Percentiles rank a stretch among this genome's conserved stretches.
These are phyloP conservation scores for Galeruca laticollis DNA, from an alignment of 2,888 invertebrate genomes.

Conservation along the genomic window DNA sequence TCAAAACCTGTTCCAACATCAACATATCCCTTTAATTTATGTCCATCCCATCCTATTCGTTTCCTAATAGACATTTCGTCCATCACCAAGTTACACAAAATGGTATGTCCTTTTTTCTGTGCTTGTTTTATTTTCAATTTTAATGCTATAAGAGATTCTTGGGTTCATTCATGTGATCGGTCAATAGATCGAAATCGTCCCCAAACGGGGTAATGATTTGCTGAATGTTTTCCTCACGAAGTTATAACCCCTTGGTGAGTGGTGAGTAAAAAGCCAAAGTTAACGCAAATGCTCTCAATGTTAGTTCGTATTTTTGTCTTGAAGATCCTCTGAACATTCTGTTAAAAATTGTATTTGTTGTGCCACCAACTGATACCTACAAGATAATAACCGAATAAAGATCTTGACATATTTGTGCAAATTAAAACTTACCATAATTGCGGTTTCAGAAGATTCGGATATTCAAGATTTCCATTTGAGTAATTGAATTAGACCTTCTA, in stretches of 20 bases:
- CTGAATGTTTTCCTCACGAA: constrained; percentile 29
- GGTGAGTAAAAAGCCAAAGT: constrained; percentile 37
- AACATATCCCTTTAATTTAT: constrained; percentile 22
- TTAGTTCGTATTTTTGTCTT: constrained; percentile 26
- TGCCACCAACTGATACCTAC: no score
- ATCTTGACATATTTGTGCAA: no score
- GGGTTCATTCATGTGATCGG: constrained; percentile 22
- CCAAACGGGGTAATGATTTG: constrained; percentile 26
- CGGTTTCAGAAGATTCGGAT: no score
- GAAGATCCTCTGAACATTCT: constrained; percentile 27
- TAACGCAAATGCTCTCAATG: constrained; percentile 26
- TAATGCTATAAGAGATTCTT: constrained; percentile 6
- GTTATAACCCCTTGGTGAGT: constrained; percentile 36
- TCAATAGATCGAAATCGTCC: constrained; percentile 29
- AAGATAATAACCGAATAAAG: no score
- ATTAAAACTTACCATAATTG: no score
- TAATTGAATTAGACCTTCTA: no score
- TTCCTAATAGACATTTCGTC: constrained; percentile 33
- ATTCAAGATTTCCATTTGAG: no score
- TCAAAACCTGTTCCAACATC: constrained; percentile 11
- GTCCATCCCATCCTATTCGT: constrained; percentile 24
- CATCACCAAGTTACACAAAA: constrained; percentile 30
- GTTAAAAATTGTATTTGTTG: constrained; percentile 17
- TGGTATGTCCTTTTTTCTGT: not conserved
- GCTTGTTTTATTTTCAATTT: constrained; percentile 28